Base-by-base conservation (phyloP, 2,113 vertebrate species). In the Tautogolabrus adspersus region DNA sequence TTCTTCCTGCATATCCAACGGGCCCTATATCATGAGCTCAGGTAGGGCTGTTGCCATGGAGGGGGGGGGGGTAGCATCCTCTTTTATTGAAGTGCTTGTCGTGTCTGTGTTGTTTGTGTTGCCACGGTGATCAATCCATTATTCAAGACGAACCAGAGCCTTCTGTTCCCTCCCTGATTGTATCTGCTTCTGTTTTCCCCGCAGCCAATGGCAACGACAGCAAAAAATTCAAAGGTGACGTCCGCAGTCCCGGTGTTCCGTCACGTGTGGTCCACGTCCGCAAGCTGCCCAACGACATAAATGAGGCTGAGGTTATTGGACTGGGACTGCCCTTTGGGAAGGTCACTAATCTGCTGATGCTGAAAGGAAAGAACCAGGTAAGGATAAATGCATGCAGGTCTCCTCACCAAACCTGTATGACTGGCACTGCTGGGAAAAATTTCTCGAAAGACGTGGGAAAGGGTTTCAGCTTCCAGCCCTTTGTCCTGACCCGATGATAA, bases 281-380 rank as follows among this genome's bases (percentile, higher is more conserved):
- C 18, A 98, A 99, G 74, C 95, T 99, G 58, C 98, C 97, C 19
- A 93, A 95, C 0, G 97, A 99, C 72, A 96, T 99, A 72, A 98
- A 97, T 0, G 97, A 99, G 83, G 96, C 97, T 3, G 97, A 99
- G 89, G 98, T 99, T 71, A 99, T 99, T 80, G 96, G 97, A 59
- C 88, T 99, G 90, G 98, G 97, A 19, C 93, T 99, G 81, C 98
- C 98, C 19, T 99, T 99, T 44, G 97, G 98, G 77, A 99, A 99
- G 88, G 97, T 99, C 85, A 99, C 97, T 79, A 99, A 99, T 73
- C 94, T 99, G 42, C 93, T 99, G n/a, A 98, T 99, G 98, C 76
- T 99, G 79, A 99, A 99, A 92, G 97, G 97, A 40, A 99, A 99
- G 92, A 99, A 98, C 63, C 98, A 99, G 97, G 97, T 98, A 94